Evolutionary conservation across 2,797 vertebrate genomes (phyloP).

Genomic region (Oreortyx pictus): DNA sequence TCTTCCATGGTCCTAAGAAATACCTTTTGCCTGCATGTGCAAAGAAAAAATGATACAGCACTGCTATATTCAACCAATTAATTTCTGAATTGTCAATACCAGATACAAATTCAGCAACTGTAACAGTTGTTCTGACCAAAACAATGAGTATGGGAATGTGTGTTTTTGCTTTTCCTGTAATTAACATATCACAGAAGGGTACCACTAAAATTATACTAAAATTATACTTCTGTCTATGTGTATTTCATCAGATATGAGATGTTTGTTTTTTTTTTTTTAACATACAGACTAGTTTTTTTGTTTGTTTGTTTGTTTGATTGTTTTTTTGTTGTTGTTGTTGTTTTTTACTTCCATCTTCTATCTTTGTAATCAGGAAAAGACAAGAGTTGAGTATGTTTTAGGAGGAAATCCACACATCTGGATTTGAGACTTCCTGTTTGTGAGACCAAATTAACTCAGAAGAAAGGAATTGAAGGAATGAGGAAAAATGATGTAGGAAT

Average conservation of each 20-base stretch:
- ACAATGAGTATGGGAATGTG: not conserved
- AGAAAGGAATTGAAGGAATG: not conserved
- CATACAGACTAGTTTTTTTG: not conserved
- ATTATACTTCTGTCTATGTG: not conserved
- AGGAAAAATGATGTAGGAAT: not conserved
- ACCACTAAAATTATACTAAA: not conserved
- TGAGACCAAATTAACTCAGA: not conserved
- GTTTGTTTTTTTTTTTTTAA: not conserved
- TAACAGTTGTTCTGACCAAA: not conserved
- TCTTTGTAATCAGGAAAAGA: not conserved
- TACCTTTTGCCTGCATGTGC: not conserved
- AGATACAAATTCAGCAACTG: not conserved
- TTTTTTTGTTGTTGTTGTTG: too few relatives aligned
- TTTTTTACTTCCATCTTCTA: not conserved
- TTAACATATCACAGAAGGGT: not conserved
- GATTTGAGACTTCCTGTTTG: not conserved
- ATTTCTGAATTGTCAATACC: not conserved
- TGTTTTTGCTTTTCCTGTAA: not conserved
- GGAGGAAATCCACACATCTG: not conserved
- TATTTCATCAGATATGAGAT: not conserved
- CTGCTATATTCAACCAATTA: not conserved
- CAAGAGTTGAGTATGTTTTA: not conserved
- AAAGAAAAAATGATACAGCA: not conserved
- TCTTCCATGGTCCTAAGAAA: not conserved
- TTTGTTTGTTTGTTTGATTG: too few relatives aligned